phyloP scores from a whole-genome alignment of 2,113 vertebrate genomes.

The Pseudonaja textilis region DNA sequence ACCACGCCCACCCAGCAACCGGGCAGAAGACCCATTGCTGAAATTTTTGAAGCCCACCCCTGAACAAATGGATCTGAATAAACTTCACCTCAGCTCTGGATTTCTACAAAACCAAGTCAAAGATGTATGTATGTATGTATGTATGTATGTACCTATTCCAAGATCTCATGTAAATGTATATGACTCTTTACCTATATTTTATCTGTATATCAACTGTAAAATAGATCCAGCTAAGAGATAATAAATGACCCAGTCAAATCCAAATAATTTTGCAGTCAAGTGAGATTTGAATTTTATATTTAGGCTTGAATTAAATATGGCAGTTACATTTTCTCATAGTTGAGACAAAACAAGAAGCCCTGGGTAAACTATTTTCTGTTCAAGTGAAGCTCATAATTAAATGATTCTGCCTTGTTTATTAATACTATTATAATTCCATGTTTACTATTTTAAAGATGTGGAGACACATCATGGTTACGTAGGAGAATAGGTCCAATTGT shows the following conservation, averaged over 20 bases:
- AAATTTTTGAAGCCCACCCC: background rate
- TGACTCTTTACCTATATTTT: background rate
- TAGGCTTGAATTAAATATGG: background rate
- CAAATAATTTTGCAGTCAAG: background rate
- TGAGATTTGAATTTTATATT: background rate
- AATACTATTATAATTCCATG: background rate
- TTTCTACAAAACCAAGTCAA: background rate
- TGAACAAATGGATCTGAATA: background rate
- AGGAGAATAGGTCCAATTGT: background rate
- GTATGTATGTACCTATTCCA: background rate
- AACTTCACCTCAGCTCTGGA: background rate
- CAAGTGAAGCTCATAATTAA: background rate
- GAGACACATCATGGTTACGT: background rate
- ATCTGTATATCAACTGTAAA: background rate
- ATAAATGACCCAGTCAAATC: background rate
- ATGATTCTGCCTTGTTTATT: background rate
- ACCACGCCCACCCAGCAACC: no score
- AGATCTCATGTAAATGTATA: background rate
- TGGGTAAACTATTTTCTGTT: background rate
- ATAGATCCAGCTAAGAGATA: background rate
- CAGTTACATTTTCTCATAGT: background rate
- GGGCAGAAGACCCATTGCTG: no score
- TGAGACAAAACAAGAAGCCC: background rate
- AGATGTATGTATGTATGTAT: background rate
- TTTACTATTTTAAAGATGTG: background rate